Conservation (phyloP, 2,888 invertebrate genomes). For the Steinernema scapterisci region DNA sequence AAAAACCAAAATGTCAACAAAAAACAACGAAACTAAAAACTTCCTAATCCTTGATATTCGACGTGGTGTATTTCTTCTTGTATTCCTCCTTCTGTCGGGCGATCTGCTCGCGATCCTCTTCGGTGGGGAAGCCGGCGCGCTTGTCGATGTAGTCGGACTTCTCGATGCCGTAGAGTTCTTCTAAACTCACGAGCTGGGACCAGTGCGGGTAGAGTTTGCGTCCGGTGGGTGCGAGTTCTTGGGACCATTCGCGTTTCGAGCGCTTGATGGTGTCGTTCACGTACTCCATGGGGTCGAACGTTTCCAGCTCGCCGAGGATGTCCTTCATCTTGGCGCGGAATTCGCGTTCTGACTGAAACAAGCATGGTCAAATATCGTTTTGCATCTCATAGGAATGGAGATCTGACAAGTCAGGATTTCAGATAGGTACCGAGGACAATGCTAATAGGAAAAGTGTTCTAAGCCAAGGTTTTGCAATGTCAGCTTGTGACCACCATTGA, state of each 20-base stretch:
- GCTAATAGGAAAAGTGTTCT: no score
- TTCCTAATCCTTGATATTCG: conserved; percentile 20
- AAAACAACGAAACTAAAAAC: not conserved
- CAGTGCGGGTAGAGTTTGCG: conserved; percentile 64
- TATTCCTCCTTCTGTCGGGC: conserved; percentile 56
- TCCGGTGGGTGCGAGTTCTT: conserved; percentile 60
- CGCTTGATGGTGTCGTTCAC: conserved; percentile 59
- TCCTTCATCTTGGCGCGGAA: conserved; percentile 60
- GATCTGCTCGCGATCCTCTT: conserved; percentile 58
- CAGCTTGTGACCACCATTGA: no score
- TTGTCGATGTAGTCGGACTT: conserved; percentile 63
- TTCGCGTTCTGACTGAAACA: conserved; percentile 57
- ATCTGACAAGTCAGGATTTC: no score
- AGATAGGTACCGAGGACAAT: no score
- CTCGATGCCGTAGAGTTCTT: conserved; percentile 54
- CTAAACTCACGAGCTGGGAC: conserved; percentile 61
- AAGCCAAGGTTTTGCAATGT: no score
- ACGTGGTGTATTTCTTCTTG: conserved; percentile 38
- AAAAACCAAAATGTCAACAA: conserved; percentile 25
- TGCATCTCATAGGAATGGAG: no score
- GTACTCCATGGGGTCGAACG: conserved; percentile 60
- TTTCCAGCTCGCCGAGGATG: conserved; percentile 55
- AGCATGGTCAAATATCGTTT: not conserved
- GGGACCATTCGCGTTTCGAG: conserved; percentile 59
- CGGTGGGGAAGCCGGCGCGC: conserved; percentile 56